phyloP scores from a whole-genome alignment of 1,140 invertebrate species.

The Sycophila sp. region DNA sequence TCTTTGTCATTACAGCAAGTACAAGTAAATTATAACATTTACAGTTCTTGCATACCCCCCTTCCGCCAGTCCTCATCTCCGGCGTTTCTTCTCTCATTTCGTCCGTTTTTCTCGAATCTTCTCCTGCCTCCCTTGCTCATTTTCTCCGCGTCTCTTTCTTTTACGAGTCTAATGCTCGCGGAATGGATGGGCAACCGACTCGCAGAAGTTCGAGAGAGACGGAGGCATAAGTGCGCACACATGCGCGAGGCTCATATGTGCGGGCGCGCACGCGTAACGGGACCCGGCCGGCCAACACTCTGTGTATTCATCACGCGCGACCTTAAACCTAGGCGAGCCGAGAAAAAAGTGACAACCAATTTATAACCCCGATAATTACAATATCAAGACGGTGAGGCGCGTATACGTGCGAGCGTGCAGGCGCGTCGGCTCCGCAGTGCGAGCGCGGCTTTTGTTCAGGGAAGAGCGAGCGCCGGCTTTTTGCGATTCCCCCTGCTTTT shows the following conservation, averaged over 20 bases:
- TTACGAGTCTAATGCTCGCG: constrained; percentile 7
- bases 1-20: constrained; percentile 26
- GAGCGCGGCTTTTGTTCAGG: constrained; percentile 2
- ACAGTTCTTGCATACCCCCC: background rate
- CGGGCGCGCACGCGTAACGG: constrained; percentile 47
- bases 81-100: background rate
- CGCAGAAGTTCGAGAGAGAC: background rate
- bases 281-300: constrained; percentile 40
- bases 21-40: constrained; percentile 30
- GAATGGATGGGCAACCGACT: background rate
- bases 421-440: too few species aligned
- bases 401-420: too few species aligned
- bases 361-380: constrained; percentile 57
- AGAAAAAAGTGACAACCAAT: constrained; percentile 55
- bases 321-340: constrained; percentile 41
- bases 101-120: background rate
- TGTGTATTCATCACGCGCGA: constrained; percentile 53
- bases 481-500: too few species aligned
- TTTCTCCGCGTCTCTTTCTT: constrained; percentile 4
- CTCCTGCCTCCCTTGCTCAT: constrained; percentile 5
- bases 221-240: background rate
- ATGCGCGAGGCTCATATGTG: too few species aligned
- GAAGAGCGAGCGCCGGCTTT: too few species aligned
- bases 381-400: constrained; percentile 48
- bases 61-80: background rate